Base-by-base conservation (phyloP, 2,113 vertebrate genomes). In the Tragelaphus imberbis region DNA sequence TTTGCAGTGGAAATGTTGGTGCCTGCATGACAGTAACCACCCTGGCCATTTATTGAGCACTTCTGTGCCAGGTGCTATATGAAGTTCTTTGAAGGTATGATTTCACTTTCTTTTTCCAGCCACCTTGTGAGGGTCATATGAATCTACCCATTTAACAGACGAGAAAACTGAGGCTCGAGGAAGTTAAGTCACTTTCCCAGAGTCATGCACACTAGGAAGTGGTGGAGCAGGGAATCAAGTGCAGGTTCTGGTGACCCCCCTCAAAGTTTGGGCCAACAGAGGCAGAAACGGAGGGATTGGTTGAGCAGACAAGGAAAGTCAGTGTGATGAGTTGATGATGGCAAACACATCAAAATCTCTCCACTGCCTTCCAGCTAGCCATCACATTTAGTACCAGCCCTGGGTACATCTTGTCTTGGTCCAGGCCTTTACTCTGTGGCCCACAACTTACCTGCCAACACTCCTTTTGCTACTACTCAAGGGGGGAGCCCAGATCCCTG, bases 401-500 rank as follows among this genome's bases (percentile, higher is more conserved):
- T 4, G 0, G 51, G 47, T 7, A 11, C 30, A 17, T 44, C 51
- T 17, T 1, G 0, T 47, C 61, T 89, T 40, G 28, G 27, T 19
- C 36, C 23, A 9, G 51, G 25, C 12, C 65, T 47, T 61, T 84
- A n/a, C 3, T 49, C 95, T 84, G 15, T 13, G 86, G 23, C 53
- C 61, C 36, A 14, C 55, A 47, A 1, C 30, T 89, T 71, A 33
- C 30, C 61, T 27, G 28, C 25, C 33, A 51, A 13, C 4, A 7
- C 15, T 33, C 44, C 27, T 23, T 47, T 86, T 13, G 55, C 55
- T 90, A 12, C 49, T 51, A n/a, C 36, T 63, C 36, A 27, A 53
- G 55, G 30, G 53, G 11, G 36, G 23, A 56, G 21, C 30, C 51
- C 51, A 51, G 75, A 5, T 28, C 68, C 11, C 4, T 17, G 21